These are phyloP conservation scores for Unio pictorum DNA, from an alignment of 2,888 invertebrate species.

Conservation along the genomic window DNA sequence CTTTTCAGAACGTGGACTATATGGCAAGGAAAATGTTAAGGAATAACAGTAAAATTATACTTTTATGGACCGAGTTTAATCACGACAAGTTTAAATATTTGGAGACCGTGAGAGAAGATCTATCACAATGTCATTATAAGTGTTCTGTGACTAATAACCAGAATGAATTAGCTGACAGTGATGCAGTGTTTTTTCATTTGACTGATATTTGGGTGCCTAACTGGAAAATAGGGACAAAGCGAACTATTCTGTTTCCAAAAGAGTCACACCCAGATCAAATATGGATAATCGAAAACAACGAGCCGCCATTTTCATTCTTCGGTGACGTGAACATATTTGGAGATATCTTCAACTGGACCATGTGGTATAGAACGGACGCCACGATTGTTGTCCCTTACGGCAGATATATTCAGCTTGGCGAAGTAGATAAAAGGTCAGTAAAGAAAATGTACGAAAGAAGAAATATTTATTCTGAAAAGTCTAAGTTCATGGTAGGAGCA, in stretches of 20 bases:
- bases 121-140: slow-evolving; percentile 7
- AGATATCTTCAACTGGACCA: slow-evolving; percentile 56
- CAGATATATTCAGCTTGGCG: slow-evolving; percentile 12
- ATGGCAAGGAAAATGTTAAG: background rate
- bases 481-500: slow-evolving; percentile 15
- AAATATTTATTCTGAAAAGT: slow-evolving; percentile 27
- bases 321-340: slow-evolving; percentile 24
- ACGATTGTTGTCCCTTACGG: slow-evolving; percentile 49
- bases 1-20: too few relatives aligned
- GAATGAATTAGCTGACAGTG: slow-evolving; percentile 31
- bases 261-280: slow-evolving; percentile 42
- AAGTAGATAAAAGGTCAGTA: slow-evolving; percentile 4
- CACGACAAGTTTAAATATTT: background rate
- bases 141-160: slow-evolving; percentile 39
- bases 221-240: slow-evolving; percentile 28
- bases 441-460: slow-evolving; percentile 10
- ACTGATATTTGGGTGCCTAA: slow-evolving; percentile 33
- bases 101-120: background rate
- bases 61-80: slow-evolving; percentile 6
- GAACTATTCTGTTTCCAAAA: slow-evolving; percentile 28
- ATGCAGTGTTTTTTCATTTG: slow-evolving; percentile 52
- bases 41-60: background rate
- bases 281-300: slow-evolving; percentile 51
- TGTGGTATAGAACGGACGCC: slow-evolving; percentile 49
- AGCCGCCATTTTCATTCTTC: slow-evolving; percentile 49